Base-by-base conservation (phyloP, 2,888 invertebrate genomes). In the Petrophora chlorosata region DNA sequence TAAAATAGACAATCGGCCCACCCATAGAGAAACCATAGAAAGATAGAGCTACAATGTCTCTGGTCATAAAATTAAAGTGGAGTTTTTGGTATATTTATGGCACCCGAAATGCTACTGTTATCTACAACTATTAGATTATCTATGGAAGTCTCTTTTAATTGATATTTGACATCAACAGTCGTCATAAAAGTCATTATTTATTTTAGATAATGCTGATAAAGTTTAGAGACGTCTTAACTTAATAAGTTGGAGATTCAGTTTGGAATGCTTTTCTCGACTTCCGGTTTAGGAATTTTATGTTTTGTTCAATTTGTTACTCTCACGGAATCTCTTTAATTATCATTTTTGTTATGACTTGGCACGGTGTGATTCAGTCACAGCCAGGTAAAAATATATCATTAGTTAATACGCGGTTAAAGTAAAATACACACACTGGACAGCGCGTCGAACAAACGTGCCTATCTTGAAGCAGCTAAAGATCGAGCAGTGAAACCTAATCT, bases 1-100 rank as follows among this genome's bases (percentile, higher is more conserved):
- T 47, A 65, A 79, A 87, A 87, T 87, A 86, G 84, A 80, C 67
- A 70, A 70, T 62, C 70, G 61, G 85, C 67, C 87, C 87, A 87
- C 87, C 87, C 87, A 86, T 73, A 69, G 67, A 58, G 85, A 57
- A 61, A 73, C 75, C n/a, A n/a, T n/a, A n/a, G n/a, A n/a, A n/a
- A n/a, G n/a, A n/a, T n/a, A n/a, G n/a, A n/a, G n/a, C n/a, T n/a
- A n/a, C n/a, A n/a, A 74, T 76, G 79, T 78, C 76, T 61, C 66
- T 28, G 54, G 69, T 73, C 73, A 71, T 81, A 80, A 82, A 49
- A 81, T 69, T 72, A 76, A 79, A 81, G 76, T 78, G 74, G 69
- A 61, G 68, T 68, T 65, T 69, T 69, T 68, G 59, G 66, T 70
- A 67, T 64, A 69, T 79, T 81, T 79, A 77, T 81, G 59, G 61